Conservation (phyloP, 2,888 invertebrate species). For the Norana najaformis region DNA sequence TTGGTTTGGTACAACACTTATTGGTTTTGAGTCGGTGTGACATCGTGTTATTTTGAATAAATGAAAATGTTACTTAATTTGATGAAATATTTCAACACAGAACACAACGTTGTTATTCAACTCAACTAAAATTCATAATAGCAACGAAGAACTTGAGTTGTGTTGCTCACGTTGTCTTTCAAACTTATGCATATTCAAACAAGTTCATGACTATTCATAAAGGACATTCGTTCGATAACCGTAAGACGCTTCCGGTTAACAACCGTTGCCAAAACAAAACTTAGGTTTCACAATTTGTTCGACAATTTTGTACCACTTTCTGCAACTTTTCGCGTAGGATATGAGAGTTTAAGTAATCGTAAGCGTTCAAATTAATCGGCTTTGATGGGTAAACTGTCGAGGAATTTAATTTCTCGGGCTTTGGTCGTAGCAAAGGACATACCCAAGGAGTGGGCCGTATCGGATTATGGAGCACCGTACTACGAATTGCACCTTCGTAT, state of each 20-base stretch:
- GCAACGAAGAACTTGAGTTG: too few species aligned
- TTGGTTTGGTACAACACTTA: too few species aligned
- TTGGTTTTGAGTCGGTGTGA: too few species aligned
- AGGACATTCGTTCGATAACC: neutral
- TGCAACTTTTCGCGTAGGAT: neutral
- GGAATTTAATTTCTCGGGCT: neutral
- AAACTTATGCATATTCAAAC: too few species aligned
- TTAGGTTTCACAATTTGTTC: neutral
- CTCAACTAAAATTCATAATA: too few species aligned
- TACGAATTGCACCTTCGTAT: slow-evolving; percentile 14
- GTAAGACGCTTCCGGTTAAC: neutral
- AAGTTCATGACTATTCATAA: neutral
- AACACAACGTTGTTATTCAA: too few species aligned
- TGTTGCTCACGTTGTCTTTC: too few species aligned
- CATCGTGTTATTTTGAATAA: too few species aligned
- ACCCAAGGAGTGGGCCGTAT: neutral
- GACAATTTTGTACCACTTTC: neutral
- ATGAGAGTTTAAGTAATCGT: neutral
- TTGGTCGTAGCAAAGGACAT: neutral
- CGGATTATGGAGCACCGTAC: slow-evolving; percentile 16
- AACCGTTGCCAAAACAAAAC: neutral
- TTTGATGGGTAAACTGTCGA: slow-evolving; percentile 18
- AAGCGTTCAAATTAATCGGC: neutral
- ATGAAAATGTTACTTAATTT: too few species aligned
- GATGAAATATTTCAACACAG: too few species aligned